phyloP scores from a whole-genome alignment of 1,140 invertebrate genomes.

The Drosophila murphyi region DNA sequence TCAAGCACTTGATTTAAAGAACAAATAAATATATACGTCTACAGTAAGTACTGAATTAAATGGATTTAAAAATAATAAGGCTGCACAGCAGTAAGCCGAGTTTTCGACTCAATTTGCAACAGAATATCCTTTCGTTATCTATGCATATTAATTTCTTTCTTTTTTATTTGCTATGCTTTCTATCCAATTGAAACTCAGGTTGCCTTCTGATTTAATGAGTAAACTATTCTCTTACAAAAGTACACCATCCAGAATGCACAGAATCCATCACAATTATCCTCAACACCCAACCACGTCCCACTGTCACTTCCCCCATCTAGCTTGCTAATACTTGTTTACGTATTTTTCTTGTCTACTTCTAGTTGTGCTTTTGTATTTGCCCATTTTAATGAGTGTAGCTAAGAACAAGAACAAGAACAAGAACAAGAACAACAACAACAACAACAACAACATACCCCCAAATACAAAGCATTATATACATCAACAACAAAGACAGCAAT shows the following conservation, averaged over 20 bases:
- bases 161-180: neutral
- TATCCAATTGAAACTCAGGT: conserved; percentile 7
- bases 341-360: conserved; percentile 81
- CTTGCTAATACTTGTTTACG: conserved; percentile 79
- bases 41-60: no score
- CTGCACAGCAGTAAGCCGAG: neutral
- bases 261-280: neutral
- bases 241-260: conserved; percentile 1
- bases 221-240: neutral
- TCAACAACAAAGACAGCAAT: conserved; percentile 51
- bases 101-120: conserved; percentile 45
- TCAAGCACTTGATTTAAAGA: no score
- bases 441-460: conserved; percentile 40
- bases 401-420: conserved; percentile 50
- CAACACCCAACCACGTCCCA: neutral
- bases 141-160: conserved; percentile 8
- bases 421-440: conserved; percentile 26
- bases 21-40: no score
- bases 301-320: conserved; percentile 40
- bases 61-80: no score
- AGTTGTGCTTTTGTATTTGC: conserved; percentile 82
- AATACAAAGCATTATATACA: conserved; percentile 43
- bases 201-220: conserved; percentile 10
- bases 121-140: conserved; percentile 3
- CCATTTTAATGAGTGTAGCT: conserved; percentile 81